phyloP scores from a whole-genome alignment of 2,888 invertebrate species.

The Campoplex capitator region DNA sequence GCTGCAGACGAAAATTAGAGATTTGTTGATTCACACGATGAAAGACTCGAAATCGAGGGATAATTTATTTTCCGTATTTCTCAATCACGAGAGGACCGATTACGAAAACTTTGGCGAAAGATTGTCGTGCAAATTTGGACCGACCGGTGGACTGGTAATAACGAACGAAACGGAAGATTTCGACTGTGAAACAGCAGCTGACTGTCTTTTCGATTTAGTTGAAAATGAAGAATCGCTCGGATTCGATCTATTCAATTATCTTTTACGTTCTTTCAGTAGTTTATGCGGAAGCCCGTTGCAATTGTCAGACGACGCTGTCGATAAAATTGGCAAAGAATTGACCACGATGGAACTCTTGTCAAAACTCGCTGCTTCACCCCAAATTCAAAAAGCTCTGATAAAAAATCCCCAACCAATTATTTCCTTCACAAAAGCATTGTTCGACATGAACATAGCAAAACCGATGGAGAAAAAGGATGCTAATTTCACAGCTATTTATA shows the following conservation, averaged over 20 bases:
- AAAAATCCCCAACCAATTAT: conserved; percentile 81
- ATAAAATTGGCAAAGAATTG: conserved; percentile 78
- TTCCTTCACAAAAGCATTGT: conserved; percentile 81
- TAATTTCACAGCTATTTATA: conserved; percentile 78
- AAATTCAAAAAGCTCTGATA: conserved; percentile 80
- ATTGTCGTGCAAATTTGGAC: conserved; percentile 76
- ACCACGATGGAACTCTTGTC: conserved; percentile 80
- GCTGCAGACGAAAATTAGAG: conserved; percentile 74
- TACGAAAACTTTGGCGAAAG: conserved; percentile 77
- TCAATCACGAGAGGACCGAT: conserved; percentile 70
- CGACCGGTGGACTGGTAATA: conserved; percentile 78
- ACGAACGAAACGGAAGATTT: conserved; percentile 73
- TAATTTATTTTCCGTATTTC: conserved; percentile 75
- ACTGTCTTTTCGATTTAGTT: conserved; percentile 81
- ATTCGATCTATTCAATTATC: conserved; percentile 83
- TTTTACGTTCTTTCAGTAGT: conserved; percentile 78
- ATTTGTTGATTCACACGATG: conserved; percentile 76
- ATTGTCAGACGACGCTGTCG: conserved; percentile 71
- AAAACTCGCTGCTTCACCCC: conserved; percentile 78
- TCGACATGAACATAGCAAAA: conserved; percentile 71
- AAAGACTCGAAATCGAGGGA: conserved; percentile 69
- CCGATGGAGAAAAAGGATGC: conserved; percentile 43
- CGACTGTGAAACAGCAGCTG: conserved; percentile 78
- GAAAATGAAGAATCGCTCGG: conserved; percentile 76
- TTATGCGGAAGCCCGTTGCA: conserved; percentile 28